Conservation (phyloP, 1,140 invertebrate genomes). For the Drosophila oshimai region DNA sequence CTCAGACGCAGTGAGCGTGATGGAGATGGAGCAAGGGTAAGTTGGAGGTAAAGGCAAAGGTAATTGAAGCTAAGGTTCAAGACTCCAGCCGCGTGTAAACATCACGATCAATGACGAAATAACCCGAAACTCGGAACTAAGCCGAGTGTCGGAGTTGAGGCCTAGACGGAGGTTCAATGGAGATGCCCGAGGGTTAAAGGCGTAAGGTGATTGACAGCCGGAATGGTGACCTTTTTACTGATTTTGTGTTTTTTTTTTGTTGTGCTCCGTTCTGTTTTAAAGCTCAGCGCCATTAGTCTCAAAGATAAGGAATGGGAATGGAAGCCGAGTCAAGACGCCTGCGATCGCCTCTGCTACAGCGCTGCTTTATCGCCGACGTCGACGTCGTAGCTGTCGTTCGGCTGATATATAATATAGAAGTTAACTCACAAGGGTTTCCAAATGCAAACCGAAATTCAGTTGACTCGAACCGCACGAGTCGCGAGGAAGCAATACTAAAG, state of each 20-base stretch:
- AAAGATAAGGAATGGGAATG: conserved; percentile 33
- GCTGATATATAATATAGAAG: conserved; percentile 58
- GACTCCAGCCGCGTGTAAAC: conserved; percentile 10
- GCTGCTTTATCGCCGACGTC: conserved; percentile 16
- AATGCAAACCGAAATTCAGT: conserved; percentile 75
- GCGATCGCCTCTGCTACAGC: conserved; percentile 25
- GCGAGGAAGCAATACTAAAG: conserved; percentile 65
- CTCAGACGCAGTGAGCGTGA: not conserved
- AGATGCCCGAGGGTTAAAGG: conserved; percentile 45
- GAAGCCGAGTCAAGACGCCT: conserved; percentile 25
- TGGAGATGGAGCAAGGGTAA: conserved; percentile 4
- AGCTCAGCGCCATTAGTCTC: conserved; percentile 23
- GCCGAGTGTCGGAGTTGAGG: conserved; percentile 1
- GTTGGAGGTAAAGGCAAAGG: conserved; percentile 21
- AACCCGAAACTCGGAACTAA: conserved; percentile 8
- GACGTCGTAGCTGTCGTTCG: conserved; percentile 16
- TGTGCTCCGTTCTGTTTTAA: not conserved
- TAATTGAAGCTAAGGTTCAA: conserved; percentile 25
- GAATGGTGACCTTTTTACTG: conserved; percentile 25
- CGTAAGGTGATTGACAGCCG: conserved; percentile 60
- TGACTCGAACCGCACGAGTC: conserved; percentile 65
- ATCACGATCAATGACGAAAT: conserved; percentile 32
- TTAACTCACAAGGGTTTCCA: conserved; percentile 77
- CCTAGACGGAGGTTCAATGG: conserved; percentile 23
- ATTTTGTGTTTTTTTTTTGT: not conserved